Evolutionary conservation across 92 coral and sea anemone genomes (phyloP).

Genomic region (Paramuricea clavata): DNA sequence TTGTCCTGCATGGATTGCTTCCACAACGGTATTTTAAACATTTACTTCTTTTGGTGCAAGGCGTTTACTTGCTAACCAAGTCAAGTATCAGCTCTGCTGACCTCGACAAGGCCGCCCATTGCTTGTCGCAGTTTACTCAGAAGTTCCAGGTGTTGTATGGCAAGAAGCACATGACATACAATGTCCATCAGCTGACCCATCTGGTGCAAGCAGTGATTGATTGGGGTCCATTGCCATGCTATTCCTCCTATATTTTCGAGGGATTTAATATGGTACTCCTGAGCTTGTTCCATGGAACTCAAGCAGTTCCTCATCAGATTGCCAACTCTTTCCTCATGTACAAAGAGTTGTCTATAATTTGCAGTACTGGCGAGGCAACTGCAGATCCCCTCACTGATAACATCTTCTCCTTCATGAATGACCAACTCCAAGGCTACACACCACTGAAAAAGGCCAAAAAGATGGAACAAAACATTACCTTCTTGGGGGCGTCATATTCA

Average conservation of each 20-base stretch:
- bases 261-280: no score
- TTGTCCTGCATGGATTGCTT: conserved; percentile 55
- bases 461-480: background rate
- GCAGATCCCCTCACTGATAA: background rate
- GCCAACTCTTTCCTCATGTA: no score
- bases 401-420: conserved; percentile 2
- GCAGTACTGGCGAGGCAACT: background rate
- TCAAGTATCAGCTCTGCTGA: conserved; percentile 54
- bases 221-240: conserved; percentile 30
- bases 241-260: no score
- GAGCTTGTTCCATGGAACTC: no score
- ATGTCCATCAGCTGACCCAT: conserved; percentile 46
- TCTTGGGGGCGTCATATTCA: conserved; percentile 29
- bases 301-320: conserved; percentile 38
- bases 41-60: conserved; percentile 66
- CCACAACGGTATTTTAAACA: conserved; percentile 61
- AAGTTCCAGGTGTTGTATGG: background rate
- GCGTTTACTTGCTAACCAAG: conserved; percentile 61
- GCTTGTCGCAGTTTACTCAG: conserved; percentile 4
- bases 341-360: background rate
- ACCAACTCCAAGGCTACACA: conserved; percentile 4
- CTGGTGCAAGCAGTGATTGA: conserved; percentile 24
- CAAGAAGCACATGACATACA: no score
- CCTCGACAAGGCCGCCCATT: conserved; percentile 10
- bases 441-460: conserved; percentile 14